A percentile compares a stretch with the other conserved stretches of the same genome.
Evolutionary conservation across 2,797 vertebrate species (phyloP).

Genomic region (Gymnothorax javanicus): DNA sequence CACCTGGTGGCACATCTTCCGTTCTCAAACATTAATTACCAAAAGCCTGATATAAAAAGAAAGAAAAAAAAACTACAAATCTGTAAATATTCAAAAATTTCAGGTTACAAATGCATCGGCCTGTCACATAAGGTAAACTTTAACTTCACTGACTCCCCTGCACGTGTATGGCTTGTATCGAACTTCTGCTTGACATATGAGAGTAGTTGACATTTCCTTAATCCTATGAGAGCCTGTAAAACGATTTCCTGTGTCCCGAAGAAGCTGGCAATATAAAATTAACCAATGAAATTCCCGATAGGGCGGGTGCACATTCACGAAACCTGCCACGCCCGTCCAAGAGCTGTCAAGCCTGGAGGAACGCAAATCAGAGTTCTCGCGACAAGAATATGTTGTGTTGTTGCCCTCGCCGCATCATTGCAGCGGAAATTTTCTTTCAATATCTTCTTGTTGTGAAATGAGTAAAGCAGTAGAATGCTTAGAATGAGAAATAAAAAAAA

Average conservation of each 20-base stretch:
- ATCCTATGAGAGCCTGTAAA: conserved; percentile 58
- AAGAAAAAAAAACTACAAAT: not conserved
- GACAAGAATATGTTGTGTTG: too few species aligned
- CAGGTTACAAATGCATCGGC: not conserved
- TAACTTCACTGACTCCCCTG: conserved; percentile 34
- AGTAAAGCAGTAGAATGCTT: not conserved
- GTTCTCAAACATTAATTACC: not conserved
- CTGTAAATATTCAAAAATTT: not conserved
- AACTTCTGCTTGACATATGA: conserved; percentile 65
- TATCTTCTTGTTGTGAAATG: not conserved
- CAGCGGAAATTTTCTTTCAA: not conserved
- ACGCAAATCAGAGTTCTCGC: conserved; percentile 10
- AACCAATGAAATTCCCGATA: conserved; percentile 60
- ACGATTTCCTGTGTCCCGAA: not conserved
- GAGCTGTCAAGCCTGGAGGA: conserved; percentile 33
- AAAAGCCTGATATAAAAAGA: not conserved
- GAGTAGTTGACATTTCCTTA: conserved; percentile 45
- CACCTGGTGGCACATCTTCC: not conserved
- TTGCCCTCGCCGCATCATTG: not conserved
- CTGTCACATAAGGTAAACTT: conserved; percentile 22
- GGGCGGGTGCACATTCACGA: conserved; percentile 43
- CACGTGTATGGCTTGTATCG: conserved; percentile 67
- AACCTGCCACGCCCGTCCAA: conserved; percentile 29
- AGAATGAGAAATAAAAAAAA: too few species aligned
- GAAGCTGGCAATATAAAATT: conserved; percentile 28